A percentile compares a stretch with the other conserved stretches of the same genome.
Evolutionary conservation across 2,888 invertebrate genomes (phyloP).

Genomic region (Chymomyza fuscimana): DNA sequence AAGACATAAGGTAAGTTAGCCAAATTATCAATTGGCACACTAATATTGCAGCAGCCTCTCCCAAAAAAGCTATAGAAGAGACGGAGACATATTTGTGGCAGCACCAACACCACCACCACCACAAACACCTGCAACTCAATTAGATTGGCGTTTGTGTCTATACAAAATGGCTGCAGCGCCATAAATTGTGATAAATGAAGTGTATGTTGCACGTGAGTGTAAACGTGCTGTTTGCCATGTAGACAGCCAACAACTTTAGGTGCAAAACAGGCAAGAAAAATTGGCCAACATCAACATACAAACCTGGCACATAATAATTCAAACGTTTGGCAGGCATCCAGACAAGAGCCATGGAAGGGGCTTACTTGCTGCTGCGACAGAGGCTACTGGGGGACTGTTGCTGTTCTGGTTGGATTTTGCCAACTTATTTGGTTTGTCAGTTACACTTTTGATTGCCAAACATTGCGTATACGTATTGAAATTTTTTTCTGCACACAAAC

Average conservation of each 20-base stretch:
- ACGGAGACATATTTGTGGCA: not conserved
- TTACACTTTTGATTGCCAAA: slow-evolving; percentile 11
- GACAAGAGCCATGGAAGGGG: not conserved
- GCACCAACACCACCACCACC: not conserved
- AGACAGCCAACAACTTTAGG: slow-evolving; percentile 46
- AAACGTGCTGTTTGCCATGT: slow-evolving; percentile 46
- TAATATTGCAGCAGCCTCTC: not conserved
- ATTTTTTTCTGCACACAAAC: not conserved
- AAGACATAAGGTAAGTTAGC: not conserved
- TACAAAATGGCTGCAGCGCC: slow-evolving; percentile 31
- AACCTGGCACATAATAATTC: slow-evolving; percentile 22
- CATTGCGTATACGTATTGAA: slow-evolving; percentile 3
- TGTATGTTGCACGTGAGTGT: slow-evolving; percentile 9
- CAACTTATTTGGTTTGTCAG: slow-evolving; percentile 18
- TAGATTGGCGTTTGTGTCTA: not conserved
- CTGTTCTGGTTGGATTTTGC: slow-evolving; percentile 9
- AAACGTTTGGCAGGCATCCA: slow-evolving; percentile 27
- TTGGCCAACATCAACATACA: not conserved
- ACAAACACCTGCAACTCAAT: not conserved
- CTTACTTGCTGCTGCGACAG: not conserved
- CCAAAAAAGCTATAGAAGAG: not conserved
- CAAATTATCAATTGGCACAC: slow-evolving; percentile 35
- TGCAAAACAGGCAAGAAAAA: not conserved
- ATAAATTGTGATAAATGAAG: slow-evolving; percentile 74
- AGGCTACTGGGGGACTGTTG: not conserved